Percentiles rank a stretch among this genome's conserved stretches.
Evolutionary conservation across 2,888 invertebrate genomes (phyloP).

Genomic region (Phyto melanocephala): DNA sequence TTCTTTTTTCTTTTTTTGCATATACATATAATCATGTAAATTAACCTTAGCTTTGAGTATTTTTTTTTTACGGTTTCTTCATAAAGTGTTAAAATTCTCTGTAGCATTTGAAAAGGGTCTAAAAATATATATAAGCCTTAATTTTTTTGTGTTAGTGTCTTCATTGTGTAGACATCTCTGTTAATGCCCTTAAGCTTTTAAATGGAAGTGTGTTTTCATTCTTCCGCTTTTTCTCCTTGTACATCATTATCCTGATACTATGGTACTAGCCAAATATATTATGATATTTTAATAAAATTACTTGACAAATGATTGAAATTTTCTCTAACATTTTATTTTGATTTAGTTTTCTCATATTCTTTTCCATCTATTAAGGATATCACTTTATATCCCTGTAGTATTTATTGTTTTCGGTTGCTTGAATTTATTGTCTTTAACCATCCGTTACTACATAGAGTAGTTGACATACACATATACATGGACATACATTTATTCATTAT

Average conservation of each 20-base stretch:
- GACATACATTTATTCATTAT: constrained; percentile 73
- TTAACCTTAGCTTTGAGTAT: constrained; percentile 3
- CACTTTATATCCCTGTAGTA: constrained; percentile 34
- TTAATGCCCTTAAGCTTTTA: constrained; percentile 21
- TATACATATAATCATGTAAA: constrained; percentile 55
- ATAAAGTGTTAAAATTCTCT: constrained; percentile 53
- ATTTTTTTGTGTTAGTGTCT: neutral
- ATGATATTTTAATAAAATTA: constrained; percentile 62
- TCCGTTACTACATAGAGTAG: neutral
- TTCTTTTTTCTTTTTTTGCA: neutral
- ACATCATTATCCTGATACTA: constrained; percentile 7
- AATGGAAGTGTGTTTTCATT: constrained; percentile 25
- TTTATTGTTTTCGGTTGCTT: constrained; percentile 14
- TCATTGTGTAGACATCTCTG: neutral
- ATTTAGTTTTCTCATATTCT: constrained; percentile 28
- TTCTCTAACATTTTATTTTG: constrained; percentile 46
- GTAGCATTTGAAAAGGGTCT: constrained; percentile 49
- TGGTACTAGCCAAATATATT: neutral
- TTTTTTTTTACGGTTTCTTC: neutral
- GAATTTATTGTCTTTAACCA: constrained; percentile 18
- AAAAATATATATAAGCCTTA: neutral
- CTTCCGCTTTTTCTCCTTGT: constrained; percentile 4
- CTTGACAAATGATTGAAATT: constrained; percentile 63
- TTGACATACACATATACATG: constrained; percentile 68
- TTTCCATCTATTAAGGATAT: constrained; percentile 21